phyloP scores from a whole-genome alignment of 2,888 invertebrate species.

The Pasiphila rectangulata region DNA sequence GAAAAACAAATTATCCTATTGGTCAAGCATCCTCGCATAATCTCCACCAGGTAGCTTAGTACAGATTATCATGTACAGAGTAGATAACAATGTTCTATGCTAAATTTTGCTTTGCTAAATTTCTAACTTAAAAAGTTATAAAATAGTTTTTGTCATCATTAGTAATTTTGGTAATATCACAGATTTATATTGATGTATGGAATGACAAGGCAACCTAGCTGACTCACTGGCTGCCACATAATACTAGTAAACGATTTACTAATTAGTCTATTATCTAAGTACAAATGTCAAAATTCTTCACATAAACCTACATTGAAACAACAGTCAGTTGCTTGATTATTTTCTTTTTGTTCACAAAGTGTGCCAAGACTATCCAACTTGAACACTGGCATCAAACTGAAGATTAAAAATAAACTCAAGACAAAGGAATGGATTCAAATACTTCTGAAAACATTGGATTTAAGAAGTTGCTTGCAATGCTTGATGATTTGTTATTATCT shows the following conservation, averaged over 20 bases:
- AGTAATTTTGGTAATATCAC: no score
- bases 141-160: no score
- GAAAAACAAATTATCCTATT: no score
- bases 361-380: not conserved
- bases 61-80: no score
- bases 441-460: conserved; percentile 6
- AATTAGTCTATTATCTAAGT: conserved; percentile 9
- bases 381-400: no score
- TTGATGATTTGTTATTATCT: conserved; percentile 47
- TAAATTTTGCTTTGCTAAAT: no score
- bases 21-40: no score
- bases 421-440: not conserved
- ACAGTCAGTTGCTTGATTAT: not conserved
- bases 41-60: no score
- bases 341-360: not conserved
- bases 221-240: not conserved
- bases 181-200: no score
- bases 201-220: not conserved
- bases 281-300: not conserved
- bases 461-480: conserved; percentile 37
- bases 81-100: no score
- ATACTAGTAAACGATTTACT: conserved; percentile 9
- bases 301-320: not conserved
- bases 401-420: not conserved
- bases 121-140: no score